Evolutionary conservation across 2,113 vertebrate species (phyloP), one percentile per base, ranked within the genome.

Genomic region (Syngnathus scovelli): DNA sequence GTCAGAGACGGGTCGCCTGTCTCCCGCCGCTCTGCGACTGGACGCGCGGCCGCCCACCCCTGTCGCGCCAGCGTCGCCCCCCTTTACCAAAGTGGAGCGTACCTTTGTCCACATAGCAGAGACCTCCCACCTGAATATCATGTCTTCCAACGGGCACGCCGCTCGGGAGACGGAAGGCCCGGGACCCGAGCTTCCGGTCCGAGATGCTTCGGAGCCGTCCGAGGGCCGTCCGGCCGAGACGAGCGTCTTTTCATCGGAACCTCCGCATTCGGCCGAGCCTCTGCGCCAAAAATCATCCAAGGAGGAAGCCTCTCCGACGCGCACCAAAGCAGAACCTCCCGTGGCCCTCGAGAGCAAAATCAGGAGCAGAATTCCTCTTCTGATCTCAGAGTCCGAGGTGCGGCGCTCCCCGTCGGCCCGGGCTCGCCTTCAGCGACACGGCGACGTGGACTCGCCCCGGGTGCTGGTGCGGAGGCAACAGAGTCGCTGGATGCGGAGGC

Each of bases 71-170:
- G 89, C 93, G 44, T 97, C 96, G 64, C 95, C 94, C 9, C 94
- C 94, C 16, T 96, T 98, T 82, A 96, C 95, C 90, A 98, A 96
- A 93, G 95, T 98, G 0, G 96, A 98, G 83, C 94, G 92, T 81
- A 98, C 96, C 1, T 98, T 98, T 75, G 86, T 97, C 72, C 96
- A 98, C 67, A 97, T 98, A 15, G 94, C 95, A 0, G 96, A 98
- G 89, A 98, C 95, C 64, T 93, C 94, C 7, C 96, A 98, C 84
- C 87, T 95, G 15, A 98, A 98, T 0, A 88, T 98, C 70, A 98
- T 98, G 96, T 96, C 94, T 81, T 98, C 96, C 60, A 80, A 89
- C 0, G 90, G 91, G 48, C 93, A 93, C 80, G 79, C 89, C 69
- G 69, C 85, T 13, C 91, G 85, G 54, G 88, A 92, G 0, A 90